Conservation (phyloP, 2,888 invertebrate species). For the Parnassius orleans region DNA sequence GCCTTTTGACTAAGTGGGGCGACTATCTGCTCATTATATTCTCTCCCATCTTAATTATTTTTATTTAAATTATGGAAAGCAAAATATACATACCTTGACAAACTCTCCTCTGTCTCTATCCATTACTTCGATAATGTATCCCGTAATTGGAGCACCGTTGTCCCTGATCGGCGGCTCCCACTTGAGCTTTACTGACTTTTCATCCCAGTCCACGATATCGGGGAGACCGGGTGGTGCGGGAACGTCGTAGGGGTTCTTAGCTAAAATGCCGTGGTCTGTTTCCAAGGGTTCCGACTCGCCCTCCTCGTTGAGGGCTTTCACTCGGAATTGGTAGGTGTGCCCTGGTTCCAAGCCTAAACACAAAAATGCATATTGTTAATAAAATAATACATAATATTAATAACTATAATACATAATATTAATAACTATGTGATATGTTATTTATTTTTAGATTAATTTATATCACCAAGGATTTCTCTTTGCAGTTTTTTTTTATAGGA, state of each 20-base stretch:
- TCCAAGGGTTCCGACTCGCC: conserved; percentile 98
- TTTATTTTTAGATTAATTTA: too few relatives aligned
- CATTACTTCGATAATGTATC: conserved; percentile 95
- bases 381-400: too few relatives aligned
- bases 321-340: conserved; percentile 98
- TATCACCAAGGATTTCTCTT: too few relatives aligned
- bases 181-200: conserved; percentile 93
- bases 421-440: too few relatives aligned
- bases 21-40: too few relatives aligned
- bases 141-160: conserved; percentile 96
- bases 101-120: conserved; percentile 92
- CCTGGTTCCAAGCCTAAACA: conserved; percentile 93
- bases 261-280: conserved; percentile 92
- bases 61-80: too few relatives aligned
- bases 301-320: conserved; percentile 97
- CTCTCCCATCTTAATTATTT: too few relatives aligned
- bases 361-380: neutral
- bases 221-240: conserved; percentile 94
- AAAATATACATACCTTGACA: conserved; percentile 79
- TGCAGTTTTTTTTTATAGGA: too few relatives aligned
- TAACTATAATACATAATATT: too few relatives aligned
- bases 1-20: too few relatives aligned
- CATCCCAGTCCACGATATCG: conserved; percentile 94
- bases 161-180: conserved; percentile 95
- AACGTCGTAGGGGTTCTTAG: conserved; percentile 98